Evolutionary conservation across 2,113 vertebrate genomes (phyloP), one percentile per base, ranked within the genome.

Genomic region (Perognathus longimembris): DNA sequence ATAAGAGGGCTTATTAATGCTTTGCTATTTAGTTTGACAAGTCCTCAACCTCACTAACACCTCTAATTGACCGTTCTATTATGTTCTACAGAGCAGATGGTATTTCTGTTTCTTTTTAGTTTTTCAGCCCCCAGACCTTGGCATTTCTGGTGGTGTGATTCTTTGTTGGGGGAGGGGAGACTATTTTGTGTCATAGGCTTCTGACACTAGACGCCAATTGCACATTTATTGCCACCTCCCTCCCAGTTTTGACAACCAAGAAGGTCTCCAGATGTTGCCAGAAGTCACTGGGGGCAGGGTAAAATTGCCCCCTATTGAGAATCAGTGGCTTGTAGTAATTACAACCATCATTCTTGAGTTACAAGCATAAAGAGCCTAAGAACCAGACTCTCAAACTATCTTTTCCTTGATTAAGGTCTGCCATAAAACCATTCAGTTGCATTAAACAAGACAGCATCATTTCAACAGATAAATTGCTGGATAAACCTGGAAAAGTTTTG

Each of bases 21-120:
- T 92, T 92, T 66, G 85, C 95, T 94, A 66, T 75, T 94, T 70
- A 90, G 59, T 87, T 94, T 90, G 84, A 70, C 24, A 94, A 75
- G 63, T 91, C 78, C 78, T 77, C n/a, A 84, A 78, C 50, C 69
- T 81, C 69, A 54, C 54, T 57, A 67, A 95, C 69, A 95, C 70
- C 50, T 78, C 42, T 69, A 86, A 59, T 76, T 87, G 69, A 45
- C 69, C 40, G 87, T 78, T 88, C 42, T 78, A 11, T 67, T 93
- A 67, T 59, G 20, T 81, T 95, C 86, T 59, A 36, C 45, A 85
- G 78, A 95, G 59, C 69, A 76, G 17, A 42, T 81, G 32, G 32
- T 57, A 36, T 42, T 66, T 36, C 32, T 90, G 11, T 88, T 96
- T 89, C 63, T 93, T 64, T 74, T 64, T 89, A 15, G 34, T 57